These are phyloP conservation scores for Grammomys surdaster DNA, from an alignment of 2,113 vertebrate species.

Conservation along the genomic window DNA sequence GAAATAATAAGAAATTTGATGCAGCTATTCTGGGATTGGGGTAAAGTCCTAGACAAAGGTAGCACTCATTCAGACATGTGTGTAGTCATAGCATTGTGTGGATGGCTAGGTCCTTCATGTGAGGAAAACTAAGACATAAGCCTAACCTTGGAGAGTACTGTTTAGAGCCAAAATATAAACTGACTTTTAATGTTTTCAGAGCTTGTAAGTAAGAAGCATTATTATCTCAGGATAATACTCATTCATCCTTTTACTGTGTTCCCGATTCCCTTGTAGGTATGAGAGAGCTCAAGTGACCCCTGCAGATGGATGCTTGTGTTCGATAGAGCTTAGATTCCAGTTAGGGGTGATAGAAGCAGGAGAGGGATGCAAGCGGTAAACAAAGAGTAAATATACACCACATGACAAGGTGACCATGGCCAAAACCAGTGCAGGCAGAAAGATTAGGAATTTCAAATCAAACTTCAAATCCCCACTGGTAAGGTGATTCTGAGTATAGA, in stretches of 20 bases:
- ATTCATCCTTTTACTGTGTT: slow-evolving; percentile 22
- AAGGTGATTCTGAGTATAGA: slow-evolving; percentile 16
- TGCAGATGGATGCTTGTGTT: slow-evolving; percentile 2
- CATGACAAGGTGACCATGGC: background rate
- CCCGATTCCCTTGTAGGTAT: slow-evolving; percentile 12
- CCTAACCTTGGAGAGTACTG: background rate
- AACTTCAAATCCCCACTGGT: background rate
- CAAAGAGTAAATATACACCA: slow-evolving; percentile 16
- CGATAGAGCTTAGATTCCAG: background rate
- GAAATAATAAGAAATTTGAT: slow-evolving; percentile 58
- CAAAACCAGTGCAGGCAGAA: slow-evolving; percentile 40
- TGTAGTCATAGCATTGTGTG: slow-evolving; percentile 22
- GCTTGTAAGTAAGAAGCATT: slow-evolving; percentile 50
- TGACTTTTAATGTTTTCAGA: slow-evolving; percentile 9
- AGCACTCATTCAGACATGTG: background rate
- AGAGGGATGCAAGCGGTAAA: background rate
- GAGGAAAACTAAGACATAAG: slow-evolving; percentile 21
- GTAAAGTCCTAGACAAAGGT: background rate
- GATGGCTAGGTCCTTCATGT: background rate
- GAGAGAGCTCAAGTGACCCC: slow-evolving; percentile 20
- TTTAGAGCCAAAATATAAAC: slow-evolving; percentile 23
- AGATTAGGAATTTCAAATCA: background rate
- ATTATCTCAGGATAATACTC: slow-evolving; percentile 10
- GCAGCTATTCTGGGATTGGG: slow-evolving; percentile 51
- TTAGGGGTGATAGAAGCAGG: background rate